phyloP scores from a whole-genome alignment of 2,113 vertebrate species.

The Apodemus sylvaticus region DNA sequence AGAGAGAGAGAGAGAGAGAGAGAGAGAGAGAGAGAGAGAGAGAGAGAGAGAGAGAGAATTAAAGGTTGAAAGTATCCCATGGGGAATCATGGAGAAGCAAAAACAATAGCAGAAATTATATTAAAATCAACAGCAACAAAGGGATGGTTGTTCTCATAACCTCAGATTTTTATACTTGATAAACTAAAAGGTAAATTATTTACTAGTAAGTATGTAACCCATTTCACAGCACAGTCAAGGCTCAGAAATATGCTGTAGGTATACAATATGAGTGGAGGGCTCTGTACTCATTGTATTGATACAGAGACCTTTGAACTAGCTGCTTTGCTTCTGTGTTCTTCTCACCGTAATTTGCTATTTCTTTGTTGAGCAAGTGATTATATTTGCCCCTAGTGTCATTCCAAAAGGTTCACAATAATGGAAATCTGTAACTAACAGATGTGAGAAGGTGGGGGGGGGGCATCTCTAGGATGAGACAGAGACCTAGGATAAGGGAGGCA shows the following conservation, averaged over 20 bases:
- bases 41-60: no score
- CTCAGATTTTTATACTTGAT: not conserved
- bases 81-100: not conserved
- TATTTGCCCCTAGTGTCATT: not conserved
- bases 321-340: not conserved
- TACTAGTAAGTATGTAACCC: not conserved
- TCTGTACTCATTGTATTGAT: not conserved
- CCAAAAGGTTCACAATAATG: not conserved
- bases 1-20: no score
- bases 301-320: not conserved
- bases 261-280: no score
- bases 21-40: no score
- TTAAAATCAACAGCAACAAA: not conserved
- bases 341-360: not conserved
- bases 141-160: not conserved
- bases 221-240: not conserved
- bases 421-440: no score
- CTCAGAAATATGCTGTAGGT: not conserved
- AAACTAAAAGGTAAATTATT: not conserved
- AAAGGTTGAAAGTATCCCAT: not conserved
- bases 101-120: not conserved
- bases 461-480: no score
- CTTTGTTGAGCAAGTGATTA: not conserved
- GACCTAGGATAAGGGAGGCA: no score
- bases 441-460: no score